Percentiles rank a stretch among this genome's conserved stretches.
phyloP scores from a whole-genome alignment of 2,113 vertebrate species.

The Haemorhous mexicanus region DNA sequence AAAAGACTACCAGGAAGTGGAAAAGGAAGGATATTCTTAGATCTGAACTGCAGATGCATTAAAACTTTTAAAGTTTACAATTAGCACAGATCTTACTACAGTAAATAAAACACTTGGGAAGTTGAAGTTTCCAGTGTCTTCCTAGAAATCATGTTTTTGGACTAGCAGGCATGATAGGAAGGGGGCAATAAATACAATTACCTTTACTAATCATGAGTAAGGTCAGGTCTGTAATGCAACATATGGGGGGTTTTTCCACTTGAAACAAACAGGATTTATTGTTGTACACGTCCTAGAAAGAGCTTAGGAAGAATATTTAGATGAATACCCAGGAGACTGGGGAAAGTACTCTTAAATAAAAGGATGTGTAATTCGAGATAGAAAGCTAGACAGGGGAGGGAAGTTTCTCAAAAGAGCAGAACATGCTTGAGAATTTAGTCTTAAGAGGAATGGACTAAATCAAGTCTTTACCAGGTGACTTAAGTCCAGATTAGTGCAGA shows the following conservation, averaged over 20 bases:
- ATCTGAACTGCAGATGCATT: background rate
- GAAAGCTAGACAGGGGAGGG: background rate
- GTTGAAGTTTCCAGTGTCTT: background rate
- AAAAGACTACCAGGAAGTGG: background rate
- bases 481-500: background rate
- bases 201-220: slow-evolving; percentile 41
- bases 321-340: background rate
- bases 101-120: background rate
- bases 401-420: background rate
- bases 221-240: slow-evolving; percentile 35
- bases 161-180: background rate
- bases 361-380: background rate
- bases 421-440: background rate
- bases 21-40: background rate
- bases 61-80: background rate
- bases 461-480: background rate
- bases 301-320: slow-evolving; percentile 37
- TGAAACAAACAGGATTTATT: slow-evolving; percentile 36
- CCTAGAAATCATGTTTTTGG: background rate
- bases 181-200: slow-evolving; percentile 2
- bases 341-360: background rate
- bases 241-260: background rate
- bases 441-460: background rate
- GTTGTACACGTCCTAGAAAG: slow-evolving; percentile 29
- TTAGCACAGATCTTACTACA: background rate